Evolutionary conservation across 2,888 invertebrate species (phyloP).

Genomic region (Druceiella hillmani): DNA sequence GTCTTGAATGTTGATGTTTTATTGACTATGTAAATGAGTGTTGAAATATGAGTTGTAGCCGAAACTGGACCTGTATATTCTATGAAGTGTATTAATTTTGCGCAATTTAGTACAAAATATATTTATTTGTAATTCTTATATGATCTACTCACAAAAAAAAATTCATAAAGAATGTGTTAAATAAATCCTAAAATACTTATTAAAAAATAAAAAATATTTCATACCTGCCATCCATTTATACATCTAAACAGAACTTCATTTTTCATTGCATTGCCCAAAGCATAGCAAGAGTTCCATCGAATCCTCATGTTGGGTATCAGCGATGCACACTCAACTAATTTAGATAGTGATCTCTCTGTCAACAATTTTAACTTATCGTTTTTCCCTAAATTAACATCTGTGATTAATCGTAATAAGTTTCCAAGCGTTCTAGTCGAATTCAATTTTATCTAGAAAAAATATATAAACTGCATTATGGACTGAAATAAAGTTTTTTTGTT

Average conservation of each 20-base stretch:
- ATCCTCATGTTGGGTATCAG: conserved; percentile 78
- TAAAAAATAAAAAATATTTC: conserved; percentile 4
- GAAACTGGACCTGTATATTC: no score
- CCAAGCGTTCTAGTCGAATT: conserved; percentile 80
- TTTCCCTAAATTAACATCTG: conserved; percentile 41
- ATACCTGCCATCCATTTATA: conserved; percentile 52
- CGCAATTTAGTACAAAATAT: no score
- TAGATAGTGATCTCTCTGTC: conserved; percentile 55
- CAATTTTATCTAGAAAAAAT: conserved; percentile 48
- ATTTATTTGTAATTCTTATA: no score
- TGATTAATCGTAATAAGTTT: conserved; percentile 65
- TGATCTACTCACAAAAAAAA: no score
- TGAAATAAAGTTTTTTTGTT: no score
- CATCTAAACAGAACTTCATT: conserved; percentile 48
- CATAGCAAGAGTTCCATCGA: conserved; percentile 90
- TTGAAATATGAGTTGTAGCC: no score
- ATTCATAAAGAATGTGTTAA: conserved; percentile 1
- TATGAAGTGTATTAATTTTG: no score
- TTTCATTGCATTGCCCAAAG: conserved; percentile 73
- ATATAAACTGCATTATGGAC: conserved; percentile 27
- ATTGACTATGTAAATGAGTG: no score
- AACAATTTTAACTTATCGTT: conserved; percentile 47
- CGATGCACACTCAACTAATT: conserved; percentile 64
- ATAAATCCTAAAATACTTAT: no score
- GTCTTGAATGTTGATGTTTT: no score